These are phyloP conservation scores for Bicyclus anynana DNA, from an alignment of 1,140 invertebrate species.

Conservation along the genomic window DNA sequence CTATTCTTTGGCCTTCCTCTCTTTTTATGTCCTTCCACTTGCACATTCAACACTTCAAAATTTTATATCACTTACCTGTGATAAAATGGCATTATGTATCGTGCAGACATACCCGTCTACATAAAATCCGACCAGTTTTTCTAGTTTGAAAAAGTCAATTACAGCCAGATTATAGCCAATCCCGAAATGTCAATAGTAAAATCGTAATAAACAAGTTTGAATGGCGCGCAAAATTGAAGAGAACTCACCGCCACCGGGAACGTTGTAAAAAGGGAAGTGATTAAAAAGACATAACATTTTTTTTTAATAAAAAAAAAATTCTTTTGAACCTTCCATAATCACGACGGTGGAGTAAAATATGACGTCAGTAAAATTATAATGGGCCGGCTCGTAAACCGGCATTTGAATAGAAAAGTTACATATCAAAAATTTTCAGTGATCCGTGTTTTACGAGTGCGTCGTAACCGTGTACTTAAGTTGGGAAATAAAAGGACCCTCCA, in stretches of 20 bases:
- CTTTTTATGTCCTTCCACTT: no score
- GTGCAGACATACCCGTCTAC: no score
- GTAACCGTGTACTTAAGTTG: slow-evolving; percentile 72
- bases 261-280: slow-evolving; percentile 63
- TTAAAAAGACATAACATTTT: slow-evolving; percentile 71
- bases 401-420: slow-evolving; percentile 77
- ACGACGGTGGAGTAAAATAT: slow-evolving; percentile 63
- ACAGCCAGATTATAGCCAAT: slow-evolving; percentile 11
- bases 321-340: slow-evolving; percentile 68
- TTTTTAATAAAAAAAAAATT: slow-evolving; percentile 60
- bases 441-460: slow-evolving; percentile 75
- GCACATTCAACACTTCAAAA: no score
- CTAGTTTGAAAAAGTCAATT: neutral
- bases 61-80: no score
- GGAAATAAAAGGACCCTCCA: slow-evolving; percentile 66
- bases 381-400: slow-evolving; percentile 65
- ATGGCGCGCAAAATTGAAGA: slow-evolving; percentile 47
- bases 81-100: no score
- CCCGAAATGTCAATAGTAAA: slow-evolving; percentile 38
- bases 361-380: slow-evolving; percentile 73
- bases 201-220: slow-evolving; percentile 46
- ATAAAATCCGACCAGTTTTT: neutral
- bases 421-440: slow-evolving; percentile 77
- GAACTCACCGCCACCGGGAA: slow-evolving; percentile 30
- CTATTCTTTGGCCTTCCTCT: no score